A percentile compares a stretch with the other conserved stretches of the same genome.
Conservation (phyloP, 2,888 invertebrate species). For the Nomada flava region DNA sequence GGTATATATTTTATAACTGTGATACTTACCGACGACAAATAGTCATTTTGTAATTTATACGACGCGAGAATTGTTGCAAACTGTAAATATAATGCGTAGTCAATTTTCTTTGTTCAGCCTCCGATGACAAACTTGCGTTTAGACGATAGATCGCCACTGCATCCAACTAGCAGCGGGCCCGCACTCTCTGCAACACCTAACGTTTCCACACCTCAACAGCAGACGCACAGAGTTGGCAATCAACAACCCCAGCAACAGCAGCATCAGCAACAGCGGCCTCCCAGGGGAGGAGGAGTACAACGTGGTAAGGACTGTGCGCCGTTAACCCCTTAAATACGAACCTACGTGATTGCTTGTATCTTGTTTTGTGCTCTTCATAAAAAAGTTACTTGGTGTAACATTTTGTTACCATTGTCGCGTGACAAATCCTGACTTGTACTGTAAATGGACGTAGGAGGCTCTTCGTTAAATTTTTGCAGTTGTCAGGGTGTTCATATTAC, state of each 20-base stretch:
- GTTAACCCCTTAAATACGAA: too few species aligned
- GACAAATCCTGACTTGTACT: too few species aligned
- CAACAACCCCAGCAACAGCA: constrained; percentile 71
- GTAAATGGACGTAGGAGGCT: too few species aligned
- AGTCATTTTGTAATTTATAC: not conserved
- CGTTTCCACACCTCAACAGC: constrained; percentile 75
- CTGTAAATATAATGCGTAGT: not conserved
- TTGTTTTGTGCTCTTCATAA: too few species aligned
- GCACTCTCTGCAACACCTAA: constrained; percentile 71
- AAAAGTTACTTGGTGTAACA: too few species aligned
- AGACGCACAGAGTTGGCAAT: constrained; percentile 73
- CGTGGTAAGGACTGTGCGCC: constrained; percentile 68
- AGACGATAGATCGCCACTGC: constrained; percentile 81
- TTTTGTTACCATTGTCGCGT: too few species aligned
- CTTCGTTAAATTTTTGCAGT: too few species aligned
- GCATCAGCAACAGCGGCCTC: constrained; percentile 76
- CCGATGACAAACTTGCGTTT: constrained; percentile 80
- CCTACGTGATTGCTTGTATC: too few species aligned
- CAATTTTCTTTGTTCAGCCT: constrained; percentile 76
- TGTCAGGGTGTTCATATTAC: not conserved
- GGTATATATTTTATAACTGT: constrained; percentile 75
- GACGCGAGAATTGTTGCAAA: not conserved
- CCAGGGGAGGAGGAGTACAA: constrained; percentile 78
- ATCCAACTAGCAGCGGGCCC: constrained; percentile 74
- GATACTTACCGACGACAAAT: not conserved